phyloP scores from a whole-genome alignment of 2,113 vertebrate genomes.

The Lampris incognitus region DNA sequence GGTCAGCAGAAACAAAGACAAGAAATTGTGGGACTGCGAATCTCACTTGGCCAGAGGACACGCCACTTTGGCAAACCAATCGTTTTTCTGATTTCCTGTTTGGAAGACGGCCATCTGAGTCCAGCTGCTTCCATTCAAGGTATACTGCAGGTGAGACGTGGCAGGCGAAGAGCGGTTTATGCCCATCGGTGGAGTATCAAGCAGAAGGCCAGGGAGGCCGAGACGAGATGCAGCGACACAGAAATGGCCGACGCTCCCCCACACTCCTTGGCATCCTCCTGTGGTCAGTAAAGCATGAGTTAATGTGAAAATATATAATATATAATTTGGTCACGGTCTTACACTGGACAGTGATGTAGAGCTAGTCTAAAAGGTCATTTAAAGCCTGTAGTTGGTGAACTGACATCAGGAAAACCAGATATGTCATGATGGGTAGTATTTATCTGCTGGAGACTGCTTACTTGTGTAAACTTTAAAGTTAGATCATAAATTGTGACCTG shows the following conservation, averaged over 20 bases:
- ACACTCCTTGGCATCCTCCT: slow-evolving; percentile 96
- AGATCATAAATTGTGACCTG: too few species aligned
- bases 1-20: background rate
- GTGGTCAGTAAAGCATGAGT: slow-evolving; percentile 27
- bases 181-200: slow-evolving; percentile 70
- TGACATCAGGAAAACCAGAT: too few species aligned
- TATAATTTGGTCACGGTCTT: background rate
- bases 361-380: too few species aligned
- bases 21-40: background rate
- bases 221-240: slow-evolving; percentile 68
- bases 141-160: background rate
- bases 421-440: too few species aligned
- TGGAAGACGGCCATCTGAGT: background rate
- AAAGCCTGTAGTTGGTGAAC: too few species aligned
- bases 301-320: background rate
- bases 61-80: background rate
- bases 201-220: slow-evolving; percentile 74
- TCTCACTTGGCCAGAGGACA: background rate
- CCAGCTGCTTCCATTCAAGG: background rate
- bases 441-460: too few species aligned
- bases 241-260: slow-evolving; percentile 80
- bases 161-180: slow-evolving; percentile 27
- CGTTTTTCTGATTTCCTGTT: background rate
- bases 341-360: background rate
- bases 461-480: too few species aligned